Conservation (phyloP, 1,140 invertebrate genomes). For the Papilio xuthus region DNA sequence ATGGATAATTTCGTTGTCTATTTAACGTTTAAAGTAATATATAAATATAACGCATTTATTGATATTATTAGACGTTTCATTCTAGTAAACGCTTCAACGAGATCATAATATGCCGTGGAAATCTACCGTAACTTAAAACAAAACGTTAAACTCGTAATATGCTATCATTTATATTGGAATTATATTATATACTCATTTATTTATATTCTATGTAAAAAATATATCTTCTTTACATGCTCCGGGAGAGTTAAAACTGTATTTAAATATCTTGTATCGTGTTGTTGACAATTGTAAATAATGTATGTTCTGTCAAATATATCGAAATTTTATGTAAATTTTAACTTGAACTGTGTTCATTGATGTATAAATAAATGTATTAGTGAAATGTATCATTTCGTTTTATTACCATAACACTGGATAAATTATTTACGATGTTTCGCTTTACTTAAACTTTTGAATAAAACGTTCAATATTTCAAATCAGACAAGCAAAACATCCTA, state of each 20-base stretch:
- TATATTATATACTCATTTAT: conserved; percentile 11
- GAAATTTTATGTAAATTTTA: conserved; percentile 54
- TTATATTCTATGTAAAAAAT: conserved; percentile 34
- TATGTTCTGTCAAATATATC: conserved; percentile 54
- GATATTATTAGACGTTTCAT: background rate
- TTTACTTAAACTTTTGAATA: too few relatives aligned
- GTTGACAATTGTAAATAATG: conserved; percentile 48
- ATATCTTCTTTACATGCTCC: conserved; percentile 59
- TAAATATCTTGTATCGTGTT: conserved; percentile 43
- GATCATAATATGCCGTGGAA: background rate
- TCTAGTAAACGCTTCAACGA: background rate
- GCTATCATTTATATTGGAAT: background rate
- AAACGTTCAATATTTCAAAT: too few relatives aligned
- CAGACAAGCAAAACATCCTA: too few relatives aligned
- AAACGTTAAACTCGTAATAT: background rate
- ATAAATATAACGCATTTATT: too few relatives aligned
- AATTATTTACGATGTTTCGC: background rate
- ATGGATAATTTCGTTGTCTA: conserved; percentile 2
- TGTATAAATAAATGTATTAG: conserved; percentile 77
- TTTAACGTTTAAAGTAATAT: background rate
- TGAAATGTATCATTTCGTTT: conserved; percentile 39
- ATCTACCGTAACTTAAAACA: background rate
- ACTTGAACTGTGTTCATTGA: conserved; percentile 78
- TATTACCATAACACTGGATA: background rate
- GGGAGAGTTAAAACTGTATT: conserved; percentile 71